Base-by-base conservation (phyloP, 2,888 invertebrate genomes). In the Tetheella fluctuosa region DNA sequence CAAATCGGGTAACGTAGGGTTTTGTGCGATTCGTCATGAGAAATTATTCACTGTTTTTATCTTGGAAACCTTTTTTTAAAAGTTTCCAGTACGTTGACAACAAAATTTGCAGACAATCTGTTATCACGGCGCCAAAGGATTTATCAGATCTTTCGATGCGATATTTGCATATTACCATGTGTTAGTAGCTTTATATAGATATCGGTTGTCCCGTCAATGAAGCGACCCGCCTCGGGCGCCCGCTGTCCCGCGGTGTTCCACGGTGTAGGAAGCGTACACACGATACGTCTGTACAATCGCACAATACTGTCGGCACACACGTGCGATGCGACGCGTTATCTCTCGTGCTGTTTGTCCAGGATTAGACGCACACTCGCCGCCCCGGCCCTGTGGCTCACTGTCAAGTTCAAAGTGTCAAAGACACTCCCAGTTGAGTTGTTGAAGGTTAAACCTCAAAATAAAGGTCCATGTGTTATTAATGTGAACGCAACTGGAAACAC, bases 381-480 rank as follows among this genome's bases (percentile, higher is more conserved):
- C 64, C 71, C 70, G 71, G 77, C 78, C 79, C 73, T 78, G 71
- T 79, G 80, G 76, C 74, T 81, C 86, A 90, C 82, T 87, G 90
- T 89, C 92, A 91, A 91, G 91, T 92, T 91, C 89, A 91, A 86
- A 86, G 83, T 88, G 88, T 89, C 88, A 89, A 83, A 85, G 80
- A 78, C 83, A 77, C 76, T 70, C 64, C 69, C 61, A 67, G 68
- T 68, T 70, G 62, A 61, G 64, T 70, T 75, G 68, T 71, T 70
- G 74, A 80, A 80, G 81, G 80, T 80, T 69, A 69, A 66, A 59
- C 58, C 58, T 39, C 34, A 61, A 57, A 63, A 58, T 57, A 62
- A 59, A 54, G 55, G 10, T 28, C 34, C 34, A 23, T 23, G 54
- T 69, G 65, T 68, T 68, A 66, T 60, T 67, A 63, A 62, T 58